phyloP scores from a whole-genome alignment of 2,113 vertebrate species.

The Tetrao urogallus region DNA sequence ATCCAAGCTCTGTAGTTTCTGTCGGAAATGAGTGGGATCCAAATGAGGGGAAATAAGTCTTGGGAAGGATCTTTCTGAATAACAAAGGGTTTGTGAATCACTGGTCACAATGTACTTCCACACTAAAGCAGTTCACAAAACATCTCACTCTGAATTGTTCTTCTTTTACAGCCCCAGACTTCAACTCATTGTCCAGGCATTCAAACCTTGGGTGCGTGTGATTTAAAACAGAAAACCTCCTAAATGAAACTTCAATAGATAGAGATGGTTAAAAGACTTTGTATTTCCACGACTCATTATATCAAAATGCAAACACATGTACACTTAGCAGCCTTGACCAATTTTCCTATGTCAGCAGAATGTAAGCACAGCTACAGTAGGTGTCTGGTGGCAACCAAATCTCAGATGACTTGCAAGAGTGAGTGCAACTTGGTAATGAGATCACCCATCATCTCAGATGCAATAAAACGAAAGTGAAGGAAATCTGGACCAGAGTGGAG shows the following conservation, averaged over 20 bases:
- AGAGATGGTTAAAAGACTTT: slow-evolving; percentile 53
- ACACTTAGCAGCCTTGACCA: background rate
- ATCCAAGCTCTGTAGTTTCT: background rate
- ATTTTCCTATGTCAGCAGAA: slow-evolving; percentile 57
- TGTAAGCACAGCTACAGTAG: slow-evolving; percentile 31
- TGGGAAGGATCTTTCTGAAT: background rate
- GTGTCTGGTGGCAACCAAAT: slow-evolving; percentile 8
- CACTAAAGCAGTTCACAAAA: slow-evolving; percentile 30
- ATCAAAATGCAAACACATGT: slow-evolving; percentile 63
- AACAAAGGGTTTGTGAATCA: slow-evolving; percentile 13
- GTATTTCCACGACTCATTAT: slow-evolving; percentile 46
- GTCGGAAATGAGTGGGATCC: background rate
- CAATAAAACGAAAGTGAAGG: slow-evolving; percentile 48
- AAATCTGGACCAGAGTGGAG: slow-evolving; percentile 30
- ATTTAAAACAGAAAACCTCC: slow-evolving; percentile 59
- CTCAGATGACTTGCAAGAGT: slow-evolving; percentile 18
- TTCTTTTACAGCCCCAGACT: background rate
- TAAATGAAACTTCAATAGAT: slow-evolving; percentile 53
- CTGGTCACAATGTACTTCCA: slow-evolving; percentile 10
- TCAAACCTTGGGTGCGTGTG: background rate
- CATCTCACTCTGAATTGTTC: slow-evolving; percentile 39
- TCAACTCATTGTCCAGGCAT: slow-evolving; percentile 44
- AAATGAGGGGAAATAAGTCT: background rate
- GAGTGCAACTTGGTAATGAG: slow-evolving; percentile 53
- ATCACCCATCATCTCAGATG: slow-evolving; percentile 35